Conservation (phyloP, 2,113 vertebrate genomes). For the Lepisosteus oculatus region DNA sequence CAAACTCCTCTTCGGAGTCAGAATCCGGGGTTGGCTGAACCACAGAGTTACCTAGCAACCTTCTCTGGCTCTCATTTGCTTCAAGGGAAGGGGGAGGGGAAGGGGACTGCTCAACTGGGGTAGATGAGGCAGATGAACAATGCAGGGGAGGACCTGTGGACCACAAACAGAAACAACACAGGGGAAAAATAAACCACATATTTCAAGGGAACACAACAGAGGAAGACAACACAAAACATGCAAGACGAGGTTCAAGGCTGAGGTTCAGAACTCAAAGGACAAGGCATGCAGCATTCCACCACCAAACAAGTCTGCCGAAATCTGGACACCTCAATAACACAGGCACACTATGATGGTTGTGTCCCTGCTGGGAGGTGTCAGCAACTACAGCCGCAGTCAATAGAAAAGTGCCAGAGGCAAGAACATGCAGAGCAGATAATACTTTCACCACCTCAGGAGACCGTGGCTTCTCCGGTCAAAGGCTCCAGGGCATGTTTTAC, state of each 20-base stretch:
- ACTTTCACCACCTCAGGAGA: too few relatives aligned
- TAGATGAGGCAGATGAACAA: conserved; percentile 91
- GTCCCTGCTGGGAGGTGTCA: too few relatives aligned
- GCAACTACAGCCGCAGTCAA: too few relatives aligned
- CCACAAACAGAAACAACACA: conserved; percentile 82
- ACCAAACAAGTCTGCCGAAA: conserved; percentile 1
- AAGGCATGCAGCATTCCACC: background rate
- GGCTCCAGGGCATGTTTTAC: too few relatives aligned
- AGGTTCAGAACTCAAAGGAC: conserved; percentile 24
- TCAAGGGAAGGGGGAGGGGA: conserved; percentile 83
- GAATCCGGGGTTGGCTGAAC: conserved; percentile 90
- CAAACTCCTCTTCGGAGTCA: conserved; percentile 97
- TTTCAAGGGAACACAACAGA: conserved; percentile 56
- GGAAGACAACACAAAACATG: conserved; percentile 22
- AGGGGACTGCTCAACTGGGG: conserved; percentile 86
- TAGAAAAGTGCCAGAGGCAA: too few relatives aligned
- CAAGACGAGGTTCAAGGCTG: background rate
- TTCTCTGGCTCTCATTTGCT: conserved; percentile 90
- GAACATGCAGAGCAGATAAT: too few relatives aligned
- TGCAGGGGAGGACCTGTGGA: conserved; percentile 89
- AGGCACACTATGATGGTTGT: too few relatives aligned
- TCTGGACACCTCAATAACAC: too few relatives aligned
- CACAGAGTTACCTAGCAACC: conserved; percentile 94
- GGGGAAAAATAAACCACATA: conserved; percentile 63
- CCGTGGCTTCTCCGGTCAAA: too few relatives aligned